Percentiles rank a stretch among this genome's conserved stretches.
Conservation (phyloP, 1,140 invertebrate genomes). For the Drosophila lacertosa region DNA sequence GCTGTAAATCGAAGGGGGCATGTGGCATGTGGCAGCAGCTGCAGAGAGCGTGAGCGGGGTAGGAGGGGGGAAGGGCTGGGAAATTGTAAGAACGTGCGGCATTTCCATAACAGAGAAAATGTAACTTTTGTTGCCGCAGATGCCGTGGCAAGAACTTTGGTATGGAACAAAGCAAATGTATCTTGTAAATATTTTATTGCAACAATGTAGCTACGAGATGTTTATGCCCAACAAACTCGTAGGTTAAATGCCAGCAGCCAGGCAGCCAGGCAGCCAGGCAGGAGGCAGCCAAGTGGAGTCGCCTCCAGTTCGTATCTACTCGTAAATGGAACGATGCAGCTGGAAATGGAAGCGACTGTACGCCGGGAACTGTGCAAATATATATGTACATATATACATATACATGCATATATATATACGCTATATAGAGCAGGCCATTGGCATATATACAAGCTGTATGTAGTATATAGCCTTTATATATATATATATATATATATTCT, state of each 20-base stretch:
- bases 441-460: slow-evolving; percentile 47
- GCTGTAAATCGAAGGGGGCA: slow-evolving; percentile 8
- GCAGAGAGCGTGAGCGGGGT: background rate
- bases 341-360: slow-evolving; percentile 68
- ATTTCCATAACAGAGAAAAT: slow-evolving; percentile 43
- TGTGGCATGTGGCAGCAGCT: too few species aligned
- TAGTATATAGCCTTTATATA: slow-evolving; percentile 29
- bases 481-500: slow-evolving; percentile 4
- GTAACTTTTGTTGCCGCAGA: slow-evolving; percentile 61
- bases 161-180: slow-evolving; percentile 66
- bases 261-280: background rate
- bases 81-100: slow-evolving; percentile 35
- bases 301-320: slow-evolving; percentile 45
- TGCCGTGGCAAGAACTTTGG: slow-evolving; percentile 57
- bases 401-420: slow-evolving; percentile 2
- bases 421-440: slow-evolving; percentile 72
- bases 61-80: background rate
- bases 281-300: background rate
- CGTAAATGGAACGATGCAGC: slow-evolving; percentile 62
- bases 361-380: slow-evolving; percentile 24
- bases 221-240: slow-evolving; percentile 37
- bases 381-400: slow-evolving; percentile 7
- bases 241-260: slow-evolving; percentile 26
- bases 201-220: slow-evolving; percentile 69
- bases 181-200: slow-evolving; percentile 79